phyloP scores from a whole-genome alignment of 2,797 vertebrate genomes.

The Spinus pinus region DNA sequence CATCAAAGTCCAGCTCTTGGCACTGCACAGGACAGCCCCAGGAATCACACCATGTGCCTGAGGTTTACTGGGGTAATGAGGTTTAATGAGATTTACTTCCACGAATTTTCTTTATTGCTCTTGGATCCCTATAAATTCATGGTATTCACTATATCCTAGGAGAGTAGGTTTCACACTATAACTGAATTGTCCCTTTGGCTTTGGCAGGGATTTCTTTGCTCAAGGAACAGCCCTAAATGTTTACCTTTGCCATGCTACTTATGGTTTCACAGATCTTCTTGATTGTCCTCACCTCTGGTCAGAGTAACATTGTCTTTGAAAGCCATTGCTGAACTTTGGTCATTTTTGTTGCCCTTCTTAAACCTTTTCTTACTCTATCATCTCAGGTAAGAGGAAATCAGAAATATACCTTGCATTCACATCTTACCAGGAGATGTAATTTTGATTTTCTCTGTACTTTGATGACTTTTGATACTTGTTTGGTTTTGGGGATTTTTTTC shows the following conservation, averaged over 20 bases:
- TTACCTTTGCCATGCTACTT: not conserved
- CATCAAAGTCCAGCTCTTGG: not conserved
- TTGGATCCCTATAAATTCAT: not conserved
- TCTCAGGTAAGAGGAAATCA: not conserved
- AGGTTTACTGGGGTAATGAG: not conserved
- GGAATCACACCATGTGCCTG: not conserved
- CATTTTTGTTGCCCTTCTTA: not conserved
- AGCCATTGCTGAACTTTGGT: not conserved
- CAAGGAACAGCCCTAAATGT: not conserved
- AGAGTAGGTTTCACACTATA: not conserved
- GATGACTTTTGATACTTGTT: not conserved
- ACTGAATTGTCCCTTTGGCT: not conserved
- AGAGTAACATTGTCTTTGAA: not conserved
- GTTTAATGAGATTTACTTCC: not conserved
- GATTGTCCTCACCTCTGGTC: not conserved
- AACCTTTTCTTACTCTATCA: not conserved
- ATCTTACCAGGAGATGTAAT: not conserved
- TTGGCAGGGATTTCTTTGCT: not conserved
- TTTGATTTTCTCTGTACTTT: not conserved
- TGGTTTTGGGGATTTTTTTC: not conserved
- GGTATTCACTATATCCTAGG: not conserved
- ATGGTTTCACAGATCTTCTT: not conserved
- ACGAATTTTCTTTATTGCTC: not conserved
- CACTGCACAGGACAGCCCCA: not conserved
- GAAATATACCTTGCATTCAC: not conserved